Conservation (phyloP, 1,140 invertebrate genomes). For the Drosophila biarmipes region DNA sequence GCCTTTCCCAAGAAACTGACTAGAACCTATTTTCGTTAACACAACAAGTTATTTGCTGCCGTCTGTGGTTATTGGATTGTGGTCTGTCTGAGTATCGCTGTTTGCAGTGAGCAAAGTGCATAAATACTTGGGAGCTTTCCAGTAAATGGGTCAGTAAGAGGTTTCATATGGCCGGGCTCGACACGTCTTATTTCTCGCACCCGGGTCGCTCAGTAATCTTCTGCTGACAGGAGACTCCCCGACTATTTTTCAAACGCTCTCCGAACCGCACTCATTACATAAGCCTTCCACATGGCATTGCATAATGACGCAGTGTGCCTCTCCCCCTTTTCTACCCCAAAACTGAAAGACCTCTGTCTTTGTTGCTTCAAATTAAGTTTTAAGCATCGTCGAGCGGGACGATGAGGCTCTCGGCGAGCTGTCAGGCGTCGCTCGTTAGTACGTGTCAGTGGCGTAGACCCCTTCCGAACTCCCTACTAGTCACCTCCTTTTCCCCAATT, state of each 20-base stretch:
- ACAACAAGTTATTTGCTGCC: conserved; percentile 17
- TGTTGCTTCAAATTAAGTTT: conserved; percentile 73
- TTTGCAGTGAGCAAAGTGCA: conserved; percentile 11
- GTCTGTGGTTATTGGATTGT: conserved; percentile 19
- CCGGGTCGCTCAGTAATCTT: conserved; percentile 23
- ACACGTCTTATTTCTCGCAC: conserved; percentile 25
- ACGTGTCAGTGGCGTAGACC: conserved; percentile 60
- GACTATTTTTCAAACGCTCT: conserved; percentile 41
- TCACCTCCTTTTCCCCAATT: conserved; percentile 10
- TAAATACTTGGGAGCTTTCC: conserved; percentile 17
- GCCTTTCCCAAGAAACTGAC: conserved; percentile 16
- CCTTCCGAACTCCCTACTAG: background rate
- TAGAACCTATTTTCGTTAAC: background rate
- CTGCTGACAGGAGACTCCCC: conserved; percentile 35
- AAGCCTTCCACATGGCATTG: conserved; percentile 60
- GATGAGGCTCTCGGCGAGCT: conserved; percentile 46
- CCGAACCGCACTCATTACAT: conserved; percentile 42
- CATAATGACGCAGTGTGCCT: conserved; percentile 56
- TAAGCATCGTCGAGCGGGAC: conserved; percentile 50
- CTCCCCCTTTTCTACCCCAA: background rate
- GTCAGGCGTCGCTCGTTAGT: conserved; percentile 72
- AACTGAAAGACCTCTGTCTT: conserved; percentile 16
- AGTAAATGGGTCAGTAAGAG: conserved; percentile 44
- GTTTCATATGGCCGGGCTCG: conserved; percentile 12
- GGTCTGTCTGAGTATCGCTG: background rate